These are phyloP conservation scores for Adelognathus sp. DNA, from an alignment of 2,888 invertebrate genomes.

Conservation along the genomic window DNA sequence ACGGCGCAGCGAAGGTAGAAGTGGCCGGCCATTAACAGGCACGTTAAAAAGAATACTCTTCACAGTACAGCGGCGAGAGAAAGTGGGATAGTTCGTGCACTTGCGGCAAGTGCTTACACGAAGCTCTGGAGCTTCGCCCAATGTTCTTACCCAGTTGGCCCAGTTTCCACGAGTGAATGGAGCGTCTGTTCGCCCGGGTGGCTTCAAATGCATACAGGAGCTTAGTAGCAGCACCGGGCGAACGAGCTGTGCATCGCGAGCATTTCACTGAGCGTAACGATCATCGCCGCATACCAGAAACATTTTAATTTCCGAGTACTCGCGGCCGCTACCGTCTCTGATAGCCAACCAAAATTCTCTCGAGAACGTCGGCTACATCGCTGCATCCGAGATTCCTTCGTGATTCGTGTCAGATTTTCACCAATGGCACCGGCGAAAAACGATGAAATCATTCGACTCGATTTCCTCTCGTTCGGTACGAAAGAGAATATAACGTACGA, in stretches of 20 bases:
- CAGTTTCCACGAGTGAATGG: constrained; percentile 53
- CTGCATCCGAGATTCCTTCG: constrained; percentile 38
- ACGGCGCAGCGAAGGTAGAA: constrained; percentile 26
- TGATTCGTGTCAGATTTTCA: constrained; percentile 44
- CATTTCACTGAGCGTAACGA: constrained; percentile 59
- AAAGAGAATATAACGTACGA: too few species aligned
- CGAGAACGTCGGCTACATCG: constrained; percentile 21
- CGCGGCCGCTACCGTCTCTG: constrained; percentile 35
- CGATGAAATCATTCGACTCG: background rate
- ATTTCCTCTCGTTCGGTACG: background rate
- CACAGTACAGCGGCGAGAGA: background rate
- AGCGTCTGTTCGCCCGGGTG: constrained; percentile 51
- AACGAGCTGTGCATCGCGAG: constrained; percentile 52
- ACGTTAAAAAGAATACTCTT: constrained; percentile 53
- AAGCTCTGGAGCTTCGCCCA: constrained; percentile 60
- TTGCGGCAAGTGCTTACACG: constrained; percentile 61
- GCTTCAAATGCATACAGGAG: constrained; percentile 42
- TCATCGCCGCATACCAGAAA: constrained; percentile 56
- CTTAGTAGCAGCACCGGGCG: constrained; percentile 5
- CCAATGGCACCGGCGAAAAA: constrained; percentile 9
- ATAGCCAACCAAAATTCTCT: constrained; percentile 42
- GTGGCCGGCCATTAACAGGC: constrained; percentile 51
- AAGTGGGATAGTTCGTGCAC: constrained; percentile 35
- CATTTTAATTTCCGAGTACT: constrained; percentile 56
- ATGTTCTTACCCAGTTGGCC: constrained; percentile 60